Evolutionary conservation across 2,797 vertebrate species (phyloP).

Genomic region (Micropoecilia bifurca): DNA sequence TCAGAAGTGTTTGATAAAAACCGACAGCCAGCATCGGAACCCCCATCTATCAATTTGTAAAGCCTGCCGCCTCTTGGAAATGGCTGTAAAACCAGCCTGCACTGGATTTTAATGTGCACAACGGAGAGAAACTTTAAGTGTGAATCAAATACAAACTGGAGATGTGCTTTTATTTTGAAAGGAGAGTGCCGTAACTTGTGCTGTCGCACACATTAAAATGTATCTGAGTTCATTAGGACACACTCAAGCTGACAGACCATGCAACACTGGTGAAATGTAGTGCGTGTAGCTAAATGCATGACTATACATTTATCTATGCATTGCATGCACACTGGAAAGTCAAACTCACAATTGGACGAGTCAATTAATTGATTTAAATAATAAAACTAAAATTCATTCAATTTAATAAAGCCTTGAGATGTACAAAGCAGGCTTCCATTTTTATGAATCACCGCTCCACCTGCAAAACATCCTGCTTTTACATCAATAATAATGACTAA

Average conservation of each 20-base stretch:
- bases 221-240: neutral
- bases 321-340: neutral
- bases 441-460: constrained; percentile 9
- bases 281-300: neutral
- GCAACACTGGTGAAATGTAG: neutral
- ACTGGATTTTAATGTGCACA: no score
- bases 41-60: no score
- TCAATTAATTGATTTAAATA: neutral
- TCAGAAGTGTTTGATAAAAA: no score
- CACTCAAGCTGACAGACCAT: neutral
- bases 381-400: neutral
- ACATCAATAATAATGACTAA: constrained; percentile 20
- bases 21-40: no score
- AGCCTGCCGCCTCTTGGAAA: no score
- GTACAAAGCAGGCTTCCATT: constrained; percentile 1
- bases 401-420: neutral
- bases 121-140: no score
- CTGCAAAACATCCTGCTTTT: neutral
- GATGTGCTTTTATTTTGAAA: no score
- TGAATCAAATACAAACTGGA: no score
- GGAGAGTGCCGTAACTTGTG: no score
- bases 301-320: neutral
- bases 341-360: neutral
- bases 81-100: no score
- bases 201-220: no score